Conservation (phyloP, 2,113 vertebrate genomes). For the Triplophysa siluroides region DNA sequence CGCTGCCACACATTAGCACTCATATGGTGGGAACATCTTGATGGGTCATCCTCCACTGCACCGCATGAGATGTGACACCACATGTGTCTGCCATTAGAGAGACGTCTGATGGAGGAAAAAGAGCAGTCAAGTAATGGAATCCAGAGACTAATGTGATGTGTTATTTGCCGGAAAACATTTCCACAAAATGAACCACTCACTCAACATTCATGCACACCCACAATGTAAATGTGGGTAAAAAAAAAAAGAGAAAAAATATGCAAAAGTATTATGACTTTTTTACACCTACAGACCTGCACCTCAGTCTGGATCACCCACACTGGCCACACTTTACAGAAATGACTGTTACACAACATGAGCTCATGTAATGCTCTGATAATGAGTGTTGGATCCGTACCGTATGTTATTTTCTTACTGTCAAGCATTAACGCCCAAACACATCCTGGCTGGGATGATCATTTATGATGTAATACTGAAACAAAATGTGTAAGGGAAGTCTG, state of each 20-base stretch:
- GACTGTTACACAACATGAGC: slow-evolving; percentile 22
- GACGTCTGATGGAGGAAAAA: slow-evolving; percentile 10
- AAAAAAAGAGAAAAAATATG: not conserved
- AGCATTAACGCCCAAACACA: slow-evolving; percentile 7
- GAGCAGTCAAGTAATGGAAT: not conserved
- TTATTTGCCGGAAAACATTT: not conserved
- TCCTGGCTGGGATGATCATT: not conserved
- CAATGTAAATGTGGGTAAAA: slow-evolving; percentile 1
- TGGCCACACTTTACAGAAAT: slow-evolving; percentile 19
- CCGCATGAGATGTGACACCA: slow-evolving; percentile 33
- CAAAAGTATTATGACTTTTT: not conserved
- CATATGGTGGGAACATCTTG: slow-evolving; percentile 48
- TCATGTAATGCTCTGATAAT: slow-evolving; percentile 30
- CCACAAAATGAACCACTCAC: not conserved
- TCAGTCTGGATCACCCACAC: slow-evolving; percentile 19
- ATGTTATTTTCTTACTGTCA: slow-evolving; percentile 18
- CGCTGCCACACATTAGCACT: slow-evolving; percentile 43
- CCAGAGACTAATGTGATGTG: not conserved
- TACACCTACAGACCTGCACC: not conserved
- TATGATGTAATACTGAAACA: slow-evolving; percentile 19
- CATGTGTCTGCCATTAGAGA: slow-evolving; percentile 37
- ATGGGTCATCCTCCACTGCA: slow-evolving; percentile 49
- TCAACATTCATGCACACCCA: not conserved
- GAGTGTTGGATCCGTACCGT: not conserved
- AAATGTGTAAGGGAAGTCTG: not conserved